A percentile compares a stretch with the other conserved stretches of the same genome.
Conservation (phyloP, 2,797 vertebrate genomes). For the Squalus acanthias region DNA sequence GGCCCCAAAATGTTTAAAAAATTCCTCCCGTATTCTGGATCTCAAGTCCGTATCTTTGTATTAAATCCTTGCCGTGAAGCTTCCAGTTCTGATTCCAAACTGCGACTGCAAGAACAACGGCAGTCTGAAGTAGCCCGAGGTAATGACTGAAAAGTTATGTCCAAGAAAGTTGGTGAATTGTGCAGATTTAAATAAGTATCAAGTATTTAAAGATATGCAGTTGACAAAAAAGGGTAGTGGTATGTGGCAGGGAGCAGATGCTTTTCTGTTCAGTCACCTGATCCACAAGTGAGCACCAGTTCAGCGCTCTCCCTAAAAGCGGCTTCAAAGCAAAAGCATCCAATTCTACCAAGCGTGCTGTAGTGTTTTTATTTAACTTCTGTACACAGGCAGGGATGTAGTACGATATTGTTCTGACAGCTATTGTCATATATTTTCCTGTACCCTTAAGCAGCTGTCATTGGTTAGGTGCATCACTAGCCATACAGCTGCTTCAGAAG, state of each 20-base stretch:
- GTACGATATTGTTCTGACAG: not conserved
- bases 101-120: not conserved
- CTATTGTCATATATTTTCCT: constrained; percentile 23
- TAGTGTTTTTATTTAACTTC: constrained; percentile 13
- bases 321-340: not conserved
- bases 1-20: too few species aligned
- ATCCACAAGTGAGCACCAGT: not conserved
- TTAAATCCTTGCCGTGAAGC: not conserved
- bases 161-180: not conserved
- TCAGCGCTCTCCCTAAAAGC: not conserved
- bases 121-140: not conserved
- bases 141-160: not conserved
- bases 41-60: not conserved
- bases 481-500: constrained; percentile 31
- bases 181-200: not conserved
- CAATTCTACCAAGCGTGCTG: not conserved
- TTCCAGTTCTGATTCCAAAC: not conserved
- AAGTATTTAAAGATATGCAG: not conserved
- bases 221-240: not conserved
- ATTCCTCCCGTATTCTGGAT: not conserved
- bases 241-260: not conserved
- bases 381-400: not conserved
- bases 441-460: constrained; percentile 31
- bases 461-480: constrained; percentile 14
- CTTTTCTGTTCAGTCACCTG: not conserved